Conservation (phyloP, 2,888 invertebrate species). For the Notodonta dromedarius region DNA sequence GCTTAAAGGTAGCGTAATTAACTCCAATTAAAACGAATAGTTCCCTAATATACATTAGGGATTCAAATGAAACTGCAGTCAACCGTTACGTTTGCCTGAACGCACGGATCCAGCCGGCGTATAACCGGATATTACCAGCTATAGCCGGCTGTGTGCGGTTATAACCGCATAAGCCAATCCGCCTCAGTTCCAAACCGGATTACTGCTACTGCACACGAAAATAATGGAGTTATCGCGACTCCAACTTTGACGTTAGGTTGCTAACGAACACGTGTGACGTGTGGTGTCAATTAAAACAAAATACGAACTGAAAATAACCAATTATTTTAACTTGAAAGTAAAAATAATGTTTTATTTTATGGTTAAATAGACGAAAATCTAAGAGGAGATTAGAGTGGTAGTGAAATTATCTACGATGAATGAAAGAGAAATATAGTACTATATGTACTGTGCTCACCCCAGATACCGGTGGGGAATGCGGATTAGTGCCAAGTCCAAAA, state of each 20-base stretch:
- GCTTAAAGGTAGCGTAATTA: too few relatives aligned
- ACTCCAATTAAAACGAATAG: neutral
- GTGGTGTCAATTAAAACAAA: neutral
- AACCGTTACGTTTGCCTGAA: conserved; percentile 19
- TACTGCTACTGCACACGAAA: conserved; percentile 29
- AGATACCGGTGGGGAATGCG: too few relatives aligned
- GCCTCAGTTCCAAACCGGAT: conserved; percentile 35
- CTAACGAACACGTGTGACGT: conserved; percentile 14
- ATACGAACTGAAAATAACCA: neutral
- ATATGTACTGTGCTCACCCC: too few relatives aligned
- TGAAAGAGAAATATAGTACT: too few relatives aligned
- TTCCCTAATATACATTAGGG: neutral
- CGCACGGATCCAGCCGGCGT: conserved; percentile 23
- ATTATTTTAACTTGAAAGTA: too few relatives aligned
- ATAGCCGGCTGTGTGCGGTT: conserved; percentile 33
- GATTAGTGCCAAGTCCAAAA: too few relatives aligned
- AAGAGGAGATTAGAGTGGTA: too few relatives aligned
- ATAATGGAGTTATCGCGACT: conserved; percentile 34
- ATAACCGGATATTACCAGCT: conserved; percentile 21
- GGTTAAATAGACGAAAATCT: too few relatives aligned
- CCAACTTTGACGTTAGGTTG: conserved; percentile 20
- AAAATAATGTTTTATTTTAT: too few relatives aligned
- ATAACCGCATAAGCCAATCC: conserved; percentile 31
- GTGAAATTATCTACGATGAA: too few relatives aligned
- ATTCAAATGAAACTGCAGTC: conserved; percentile 11